phyloP scores from a whole-genome alignment of 2,888 invertebrate genomes.

The Drosophila mercatorum region DNA sequence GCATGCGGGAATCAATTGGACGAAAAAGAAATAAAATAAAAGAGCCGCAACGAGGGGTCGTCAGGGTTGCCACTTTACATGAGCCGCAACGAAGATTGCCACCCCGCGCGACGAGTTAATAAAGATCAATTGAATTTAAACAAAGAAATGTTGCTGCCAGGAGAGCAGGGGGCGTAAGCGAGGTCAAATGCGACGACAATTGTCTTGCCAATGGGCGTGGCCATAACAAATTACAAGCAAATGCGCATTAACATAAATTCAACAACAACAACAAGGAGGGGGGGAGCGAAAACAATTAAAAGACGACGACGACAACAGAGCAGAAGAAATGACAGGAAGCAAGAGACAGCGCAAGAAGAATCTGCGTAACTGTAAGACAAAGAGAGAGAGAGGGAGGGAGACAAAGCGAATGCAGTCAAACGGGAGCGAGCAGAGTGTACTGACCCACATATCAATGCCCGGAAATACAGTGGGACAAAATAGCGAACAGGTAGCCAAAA shows the following conservation, averaged over 20 bases:
- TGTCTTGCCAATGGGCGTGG: conserved; percentile 52
- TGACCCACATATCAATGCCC: conserved; percentile 62
- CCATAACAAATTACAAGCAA: conserved; percentile 65
- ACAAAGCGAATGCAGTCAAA: conserved; percentile 48
- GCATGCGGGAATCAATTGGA: conserved; percentile 66
- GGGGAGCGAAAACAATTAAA: conserved; percentile 55
- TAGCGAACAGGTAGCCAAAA: conserved; percentile 34
- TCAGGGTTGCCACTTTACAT: conserved; percentile 51
- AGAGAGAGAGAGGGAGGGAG: conserved; percentile 15
- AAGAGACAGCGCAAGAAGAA: conserved; percentile 33
- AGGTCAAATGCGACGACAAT: conserved; percentile 54
- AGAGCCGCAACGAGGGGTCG: conserved; percentile 45
- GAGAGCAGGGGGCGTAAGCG: conserved; percentile 24
- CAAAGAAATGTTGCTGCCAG: conserved; percentile 53
- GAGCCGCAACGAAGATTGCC: conserved; percentile 34
- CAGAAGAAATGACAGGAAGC: conserved; percentile 56
- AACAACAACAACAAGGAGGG: conserved; percentile 15
- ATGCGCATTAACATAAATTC: conserved; percentile 70
- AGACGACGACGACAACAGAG: conserved; percentile 32
- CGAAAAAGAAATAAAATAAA: conserved; percentile 27
- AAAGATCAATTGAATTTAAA: conserved; percentile 80
- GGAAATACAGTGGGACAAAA: conserved; percentile 36
- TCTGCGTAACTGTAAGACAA: conserved; percentile 55
- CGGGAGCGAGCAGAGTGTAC: conserved; percentile 20
- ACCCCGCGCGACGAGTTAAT: conserved; percentile 55